Evolutionary conservation across 2,113 vertebrate genomes (phyloP), one percentile per base, ranked within the genome.

Genomic region (Silurus glanis): DNA sequence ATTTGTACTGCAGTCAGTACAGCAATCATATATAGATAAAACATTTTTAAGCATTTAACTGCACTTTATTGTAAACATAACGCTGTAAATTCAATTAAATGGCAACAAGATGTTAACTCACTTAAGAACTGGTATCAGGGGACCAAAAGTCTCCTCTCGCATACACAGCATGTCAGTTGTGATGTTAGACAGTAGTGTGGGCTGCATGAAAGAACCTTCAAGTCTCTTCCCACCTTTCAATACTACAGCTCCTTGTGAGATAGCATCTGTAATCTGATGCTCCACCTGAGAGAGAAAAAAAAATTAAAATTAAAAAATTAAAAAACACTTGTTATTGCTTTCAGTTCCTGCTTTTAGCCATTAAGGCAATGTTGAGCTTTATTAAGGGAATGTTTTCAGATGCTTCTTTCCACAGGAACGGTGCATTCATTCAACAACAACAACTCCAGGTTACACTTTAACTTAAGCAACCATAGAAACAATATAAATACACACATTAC

Each of bases 141-240:
- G 98, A 21, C 98, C 98, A 16, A 99, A 99, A 0, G 97, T 99
- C 80, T 99, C 97, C 86, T 99, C 97, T 1, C 83, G 93, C 1
- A 93, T 94, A 86, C 98, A 99, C 6, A 99, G 90, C 98, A 99
- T 99, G 85, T 96, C 92, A 8, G 87, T 87, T 87, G 96, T 96
- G 91, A 99, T 96, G 0, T 94, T 94, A 56, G 94, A 92, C 69
- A 99, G 96, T 81, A 99, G 94, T 0, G 98, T 99, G 49, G 98
- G 98, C 93, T 99, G 95, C 89, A 98, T 96, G 93, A 98, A 99
- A 59, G 97, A 97, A 9, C 95, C 96, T 0, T 92, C 91, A 86
- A 97, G 96, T 25, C 96, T 96, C 89, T 95, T 96, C 21, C 98
- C 98, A 1, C 98, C 98, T 21, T 89, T 95, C 89, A 98, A 89